Evolutionary conservation across 1,140 invertebrate genomes (phyloP), one percentile per base, ranked within the genome.

Genomic region (Dysdera silvatica): DNA sequence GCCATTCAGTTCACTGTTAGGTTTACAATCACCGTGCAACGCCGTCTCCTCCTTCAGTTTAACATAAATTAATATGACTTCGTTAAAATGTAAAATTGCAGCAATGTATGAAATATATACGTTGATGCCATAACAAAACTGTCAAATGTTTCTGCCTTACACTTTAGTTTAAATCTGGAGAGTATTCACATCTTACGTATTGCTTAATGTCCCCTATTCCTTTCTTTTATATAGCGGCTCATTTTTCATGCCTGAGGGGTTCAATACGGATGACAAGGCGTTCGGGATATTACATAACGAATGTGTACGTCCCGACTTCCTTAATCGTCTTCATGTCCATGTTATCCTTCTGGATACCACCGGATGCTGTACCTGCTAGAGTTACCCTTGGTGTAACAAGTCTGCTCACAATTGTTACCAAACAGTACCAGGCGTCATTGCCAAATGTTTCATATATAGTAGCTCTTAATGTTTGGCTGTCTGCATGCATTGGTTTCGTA

Each of bases 371-470:
- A 5, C 73, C 73, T n/a, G 73, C 73, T 6, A 52, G 73, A 33
- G 71, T 74, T 6, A 73, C 73, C 0, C 56, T 74, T 43, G 71
- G 72, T 1, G 71, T 75, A 8, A 74, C 73, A 8, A 70, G 69
- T 31, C 64, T 91, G 80, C 77, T 91, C 43, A 87, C 88, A 10
- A 90, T 91, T 64, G 91, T 91, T 67, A 91, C 89, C 5, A 76
- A 74, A 55, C 73, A 75, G 47, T 74, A 73, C 16, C 73, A 74
- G 90, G 41, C 88, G 86, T 29, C 87, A 87, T 74, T 91, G 45
- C 89, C 88, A 0, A 90, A 90, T 74, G 87, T 94, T 1, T 91
- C 89, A 0, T 94, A 93, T 73, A 74, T 92, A 24, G 90, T 91
- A 76, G 88, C 89, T 0, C 88, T 89, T 59, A 88, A 92, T 75